These are phyloP conservation scores for Saccostrea cuccullata DNA, from an alignment of 1,140 invertebrate species.

Conservation along the genomic window DNA sequence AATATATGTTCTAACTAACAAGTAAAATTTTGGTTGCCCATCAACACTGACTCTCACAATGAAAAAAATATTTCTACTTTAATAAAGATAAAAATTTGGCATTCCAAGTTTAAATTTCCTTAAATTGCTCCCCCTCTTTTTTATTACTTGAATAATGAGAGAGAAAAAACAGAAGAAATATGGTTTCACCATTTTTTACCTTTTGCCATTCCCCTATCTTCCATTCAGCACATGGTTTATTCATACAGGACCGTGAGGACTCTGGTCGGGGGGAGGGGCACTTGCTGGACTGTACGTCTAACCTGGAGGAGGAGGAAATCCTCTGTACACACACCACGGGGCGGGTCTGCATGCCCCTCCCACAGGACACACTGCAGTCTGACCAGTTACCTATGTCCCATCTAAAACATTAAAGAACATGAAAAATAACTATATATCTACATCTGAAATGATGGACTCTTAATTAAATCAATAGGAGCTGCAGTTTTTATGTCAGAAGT, in stretches of 20 bases:
- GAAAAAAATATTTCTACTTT: no score
- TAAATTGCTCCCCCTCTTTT: no score
- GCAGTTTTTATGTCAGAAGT: no score
- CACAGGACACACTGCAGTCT: conserved; percentile 80
- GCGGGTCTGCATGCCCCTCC: conserved; percentile 79
- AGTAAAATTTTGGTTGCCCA: no score
- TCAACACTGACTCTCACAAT: no score
- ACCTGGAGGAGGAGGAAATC: conserved; percentile 55
- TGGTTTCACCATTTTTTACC: conserved; percentile 67
- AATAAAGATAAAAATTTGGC: no score
- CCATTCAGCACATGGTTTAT: conserved; percentile 85
- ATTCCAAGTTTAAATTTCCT: no score
- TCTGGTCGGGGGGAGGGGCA: conserved; percentile 79
- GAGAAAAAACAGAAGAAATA: no score
- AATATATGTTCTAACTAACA: no score
- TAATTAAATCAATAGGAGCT: no score
- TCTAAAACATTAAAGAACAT: conserved; percentile 60
- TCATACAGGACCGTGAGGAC: conserved; percentile 82
- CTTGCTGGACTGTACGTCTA: conserved; percentile 59
- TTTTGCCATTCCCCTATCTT: conserved; percentile 85
- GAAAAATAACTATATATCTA: not conserved
- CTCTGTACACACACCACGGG: conserved; percentile 76
- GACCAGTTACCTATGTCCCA: conserved; percentile 74
- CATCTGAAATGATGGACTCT: not conserved
- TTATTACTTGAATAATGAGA: no score